Evolutionary conservation across 2,113 vertebrate genomes (phyloP), one percentile per base, ranked within the genome.

Genomic region (Falcunculus frontatus): DNA sequence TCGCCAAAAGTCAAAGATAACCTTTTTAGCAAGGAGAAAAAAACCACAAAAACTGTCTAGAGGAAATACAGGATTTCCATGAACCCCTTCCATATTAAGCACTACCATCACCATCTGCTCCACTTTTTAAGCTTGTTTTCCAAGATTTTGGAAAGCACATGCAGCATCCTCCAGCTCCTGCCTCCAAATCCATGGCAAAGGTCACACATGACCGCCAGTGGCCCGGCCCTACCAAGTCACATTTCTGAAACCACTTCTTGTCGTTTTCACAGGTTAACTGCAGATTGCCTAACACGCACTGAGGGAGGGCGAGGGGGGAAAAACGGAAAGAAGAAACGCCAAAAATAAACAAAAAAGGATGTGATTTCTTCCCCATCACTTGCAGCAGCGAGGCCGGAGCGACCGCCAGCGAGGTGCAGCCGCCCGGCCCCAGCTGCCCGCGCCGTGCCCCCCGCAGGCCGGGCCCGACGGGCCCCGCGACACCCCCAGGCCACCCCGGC

Each of bases 121-220:
- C 89, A 87, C 94, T 90, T 96, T 70, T 69, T 46, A 86, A 79
- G 85, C 64, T 16, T 73, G 90, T n/a, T n/a, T n/a, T n/a, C n/a
- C n/a, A n/a, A n/a, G 10, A 84, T 96, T 95, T 84, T 64, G 74
- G 81, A 79, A 91, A 92, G 47, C 87, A 80, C 70, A 39, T 32
- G 88, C 67, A 70, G 52, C 74, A 89, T 52, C 53, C 75, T 60
- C 63, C 84, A 69, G 67, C 87, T 93, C 82, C 95, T 55, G n/a
- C 62, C 84, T 65, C 84, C 42, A 49, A 84, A 91, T 33, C 35
- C 93, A 90, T 29, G 64, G 97, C 93, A 97, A 95, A 96, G 78
- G 90, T 87, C 89, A 59, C 44, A 55, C 60, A 76, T 15, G 32
- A 80, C 63, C 25, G n/a, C 10, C 72, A 6, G 49, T 23, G 63